Evolutionary conservation across 2,888 invertebrate species (phyloP).

Genomic region (Acrobasis repandana): DNA sequence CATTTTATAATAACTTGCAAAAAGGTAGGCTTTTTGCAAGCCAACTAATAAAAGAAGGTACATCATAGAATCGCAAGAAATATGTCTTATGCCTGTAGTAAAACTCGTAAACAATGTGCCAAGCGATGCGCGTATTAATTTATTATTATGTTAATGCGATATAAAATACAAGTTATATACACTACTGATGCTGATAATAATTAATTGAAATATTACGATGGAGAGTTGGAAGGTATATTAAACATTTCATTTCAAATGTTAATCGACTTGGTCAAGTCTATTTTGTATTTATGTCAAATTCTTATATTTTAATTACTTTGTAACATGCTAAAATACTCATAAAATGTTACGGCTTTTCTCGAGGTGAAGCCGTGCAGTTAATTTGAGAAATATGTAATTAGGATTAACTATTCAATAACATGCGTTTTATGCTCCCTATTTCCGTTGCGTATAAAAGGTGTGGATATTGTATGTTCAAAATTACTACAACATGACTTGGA

Average conservation of each 20-base stretch:
- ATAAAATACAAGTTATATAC: background rate
- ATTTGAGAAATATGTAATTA: too few species aligned
- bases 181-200: background rate
- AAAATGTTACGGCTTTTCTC: too few species aligned
- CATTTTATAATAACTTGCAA: background rate
- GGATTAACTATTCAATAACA: too few species aligned
- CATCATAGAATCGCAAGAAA: slow-evolving; percentile 10
- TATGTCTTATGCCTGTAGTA: background rate
- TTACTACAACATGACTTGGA: too few species aligned
- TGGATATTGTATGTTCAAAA: too few species aligned
- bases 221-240: background rate
- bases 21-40: background rate
- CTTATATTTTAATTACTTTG: background rate
- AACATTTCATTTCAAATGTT: background rate
- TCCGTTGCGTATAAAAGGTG: too few species aligned
- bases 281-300: background rate
- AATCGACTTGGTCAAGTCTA: background rate
- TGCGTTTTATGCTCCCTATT: too few species aligned
- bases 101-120: slow-evolving; percentile 2
- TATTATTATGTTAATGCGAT: slow-evolving; percentile 3
- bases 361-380: too few species aligned
- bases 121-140: background rate
- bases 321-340: too few species aligned
- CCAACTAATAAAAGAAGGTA: background rate
- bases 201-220: slow-evolving; percentile 1